Conservation (phyloP, 1,140 invertebrate genomes). For the Meloidogyne chitwoodi region DNA sequence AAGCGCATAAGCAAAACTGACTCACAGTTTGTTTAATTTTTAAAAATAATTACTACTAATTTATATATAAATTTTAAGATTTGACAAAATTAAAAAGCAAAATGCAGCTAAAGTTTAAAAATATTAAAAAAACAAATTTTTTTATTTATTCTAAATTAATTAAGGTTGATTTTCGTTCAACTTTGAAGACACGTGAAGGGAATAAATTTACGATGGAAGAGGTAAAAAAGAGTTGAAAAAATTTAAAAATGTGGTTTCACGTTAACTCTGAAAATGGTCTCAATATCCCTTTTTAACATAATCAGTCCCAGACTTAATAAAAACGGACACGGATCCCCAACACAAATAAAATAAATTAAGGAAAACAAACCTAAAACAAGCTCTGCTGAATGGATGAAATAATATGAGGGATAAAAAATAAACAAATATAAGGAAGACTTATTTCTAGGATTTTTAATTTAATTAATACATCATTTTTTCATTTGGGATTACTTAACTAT, state of each 20-base stretch:
- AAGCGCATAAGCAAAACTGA: slow-evolving; percentile 99
- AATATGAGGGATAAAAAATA: not conserved
- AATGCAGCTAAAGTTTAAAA: slow-evolving; percentile 24
- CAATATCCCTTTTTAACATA: too few relatives aligned
- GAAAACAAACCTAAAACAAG: slow-evolving; percentile 4
- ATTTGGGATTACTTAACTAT: too few relatives aligned
- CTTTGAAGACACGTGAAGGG: slow-evolving; percentile 66
- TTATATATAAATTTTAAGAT: slow-evolving; percentile 64
- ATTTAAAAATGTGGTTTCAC: too few relatives aligned
- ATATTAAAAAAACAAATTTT: not conserved
- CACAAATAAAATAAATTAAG: not conserved
- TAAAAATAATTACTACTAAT: not conserved
- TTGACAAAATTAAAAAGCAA: slow-evolving; percentile 42
- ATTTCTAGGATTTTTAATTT: too few relatives aligned
- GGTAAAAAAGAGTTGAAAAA: slow-evolving; percentile 66
- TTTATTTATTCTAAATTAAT: slow-evolving; percentile 66
- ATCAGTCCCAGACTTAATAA: too few relatives aligned
- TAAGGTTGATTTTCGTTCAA: slow-evolving; percentile 97
- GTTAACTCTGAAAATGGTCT: too few relatives aligned
- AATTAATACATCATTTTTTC: too few relatives aligned
- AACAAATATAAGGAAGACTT: too few relatives aligned
- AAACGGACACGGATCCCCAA: too few relatives aligned
- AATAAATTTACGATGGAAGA: slow-evolving; percentile 82
- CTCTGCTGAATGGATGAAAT: slow-evolving; percentile 14
- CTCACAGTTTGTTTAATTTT: slow-evolving; percentile 60